Percentiles rank a stretch among this genome's conserved stretches.
These are phyloP conservation scores for Xestia sexstrigata DNA, from an alignment of 2,888 invertebrate genomes.

Conservation along the genomic window DNA sequence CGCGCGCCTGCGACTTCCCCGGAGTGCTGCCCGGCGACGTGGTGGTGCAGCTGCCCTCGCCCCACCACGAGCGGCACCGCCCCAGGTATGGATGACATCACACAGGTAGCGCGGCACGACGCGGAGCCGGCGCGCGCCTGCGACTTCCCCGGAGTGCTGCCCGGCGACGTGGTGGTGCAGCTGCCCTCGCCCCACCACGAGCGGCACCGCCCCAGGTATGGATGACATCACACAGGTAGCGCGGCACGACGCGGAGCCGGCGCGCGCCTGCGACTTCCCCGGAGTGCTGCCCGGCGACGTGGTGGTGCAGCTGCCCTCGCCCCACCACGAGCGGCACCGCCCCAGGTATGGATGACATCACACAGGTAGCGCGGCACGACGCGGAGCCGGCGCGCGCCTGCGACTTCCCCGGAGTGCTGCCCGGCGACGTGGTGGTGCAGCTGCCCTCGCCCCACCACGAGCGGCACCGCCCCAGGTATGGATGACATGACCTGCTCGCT, in stretches of 20 bases:
- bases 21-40: conserved; percentile 89
- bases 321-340: conserved; percentile 77
- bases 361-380: conserved; percentile 92
- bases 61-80: conserved; percentile 77
- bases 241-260: conserved; percentile 87
- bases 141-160: conserved; percentile 88
- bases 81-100: conserved; percentile 69
- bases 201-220: conserved; percentile 75
- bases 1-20: conserved; percentile 82
- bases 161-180: conserved; percentile 88
- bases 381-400: conserved; percentile 72
- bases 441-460: conserved; percentile 85
- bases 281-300: conserved; percentile 89
- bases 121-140: conserved; percentile 72
- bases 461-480: conserved; percentile 75
- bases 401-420: conserved; percentile 88
- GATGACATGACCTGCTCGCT: no score
- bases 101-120: conserved; percentile 92
- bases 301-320: conserved; percentile 86
- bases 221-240: conserved; percentile 93
- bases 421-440: conserved; percentile 88
- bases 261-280: conserved; percentile 82
- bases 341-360: conserved; percentile 69
- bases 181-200: conserved; percentile 85
- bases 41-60: conserved; percentile 86